Evolutionary conservation across 2,888 invertebrate genomes (phyloP).

Genomic region (Harpalus rufipes): DNA sequence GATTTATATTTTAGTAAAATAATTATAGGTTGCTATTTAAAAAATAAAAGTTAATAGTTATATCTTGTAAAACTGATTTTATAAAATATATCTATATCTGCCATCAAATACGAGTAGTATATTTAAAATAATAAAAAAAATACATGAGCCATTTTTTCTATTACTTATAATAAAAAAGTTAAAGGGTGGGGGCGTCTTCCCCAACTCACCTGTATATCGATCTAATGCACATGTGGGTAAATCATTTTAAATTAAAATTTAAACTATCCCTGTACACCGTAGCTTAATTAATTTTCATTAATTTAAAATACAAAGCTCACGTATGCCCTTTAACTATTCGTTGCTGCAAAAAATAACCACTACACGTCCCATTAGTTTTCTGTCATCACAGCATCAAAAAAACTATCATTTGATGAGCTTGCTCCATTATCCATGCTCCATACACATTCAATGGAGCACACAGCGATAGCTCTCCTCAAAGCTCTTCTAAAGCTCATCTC

Average conservation of each 20-base stretch:
- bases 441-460: conserved; percentile 15
- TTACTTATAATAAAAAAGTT: too few relatives aligned
- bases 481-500: neutral
- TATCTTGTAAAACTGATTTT: too few relatives aligned
- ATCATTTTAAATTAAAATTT: neutral
- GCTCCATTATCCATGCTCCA: conserved; percentile 1
- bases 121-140: too few relatives aligned
- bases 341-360: neutral
- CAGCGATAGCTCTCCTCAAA: conserved; percentile 24
- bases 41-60: too few relatives aligned
- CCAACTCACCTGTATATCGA: too few relatives aligned
- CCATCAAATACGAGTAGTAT: too few relatives aligned
- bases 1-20: too few relatives aligned
- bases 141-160: too few relatives aligned
- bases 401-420: neutral
- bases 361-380: conserved; percentile 8
- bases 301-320: neutral
- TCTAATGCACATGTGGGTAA: too few relatives aligned
- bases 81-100: too few relatives aligned
- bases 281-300: neutral
- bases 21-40: too few relatives aligned
- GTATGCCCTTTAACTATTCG: neutral
- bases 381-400: neutral
- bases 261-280: neutral
- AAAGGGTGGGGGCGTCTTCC: too few relatives aligned